Conservation (phyloP, 2,888 invertebrate species). For the Eudasyphora cyanicolor region DNA sequence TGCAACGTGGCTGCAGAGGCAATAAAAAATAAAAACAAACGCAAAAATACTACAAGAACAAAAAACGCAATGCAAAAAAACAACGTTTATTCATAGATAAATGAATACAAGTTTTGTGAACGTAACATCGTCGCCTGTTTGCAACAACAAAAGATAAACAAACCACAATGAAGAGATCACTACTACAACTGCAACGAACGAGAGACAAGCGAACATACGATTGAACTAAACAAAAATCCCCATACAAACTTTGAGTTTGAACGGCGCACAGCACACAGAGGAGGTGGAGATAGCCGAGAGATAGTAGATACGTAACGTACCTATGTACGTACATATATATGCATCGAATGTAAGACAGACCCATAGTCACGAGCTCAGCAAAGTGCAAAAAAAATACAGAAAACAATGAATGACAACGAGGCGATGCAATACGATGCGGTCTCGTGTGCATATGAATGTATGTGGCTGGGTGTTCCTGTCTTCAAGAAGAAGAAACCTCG, state of each 20-base stretch:
- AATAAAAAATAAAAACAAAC: slow-evolving; percentile 21
- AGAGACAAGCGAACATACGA: not conserved
- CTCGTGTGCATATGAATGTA: not conserved
- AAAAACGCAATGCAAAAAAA: slow-evolving; percentile 12
- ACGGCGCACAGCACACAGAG: too few species aligned
- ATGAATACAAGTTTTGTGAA: slow-evolving; percentile 35
- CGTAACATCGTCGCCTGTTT: not conserved
- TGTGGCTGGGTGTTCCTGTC: not conserved
- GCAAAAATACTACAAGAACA: slow-evolving; percentile 24
- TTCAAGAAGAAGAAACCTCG: not conserved
- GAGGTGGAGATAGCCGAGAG: not conserved
- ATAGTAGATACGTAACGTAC: not conserved
- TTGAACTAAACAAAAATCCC: not conserved
- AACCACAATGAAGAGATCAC: too few species aligned
- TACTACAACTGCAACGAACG: not conserved
- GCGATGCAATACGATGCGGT: not conserved
- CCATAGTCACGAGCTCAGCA: not conserved
- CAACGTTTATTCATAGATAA: slow-evolving; percentile 21
- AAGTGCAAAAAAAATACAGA: not conserved
- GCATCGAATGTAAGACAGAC: not conserved
- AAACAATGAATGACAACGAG: not conserved
- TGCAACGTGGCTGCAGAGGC: slow-evolving; percentile 46
- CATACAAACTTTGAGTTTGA: too few species aligned
- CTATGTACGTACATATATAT: too few species aligned
- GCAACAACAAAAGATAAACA: slow-evolving; percentile 1